Base-by-base conservation (phyloP, 2,888 invertebrate species). In the Unio pictorum region DNA sequence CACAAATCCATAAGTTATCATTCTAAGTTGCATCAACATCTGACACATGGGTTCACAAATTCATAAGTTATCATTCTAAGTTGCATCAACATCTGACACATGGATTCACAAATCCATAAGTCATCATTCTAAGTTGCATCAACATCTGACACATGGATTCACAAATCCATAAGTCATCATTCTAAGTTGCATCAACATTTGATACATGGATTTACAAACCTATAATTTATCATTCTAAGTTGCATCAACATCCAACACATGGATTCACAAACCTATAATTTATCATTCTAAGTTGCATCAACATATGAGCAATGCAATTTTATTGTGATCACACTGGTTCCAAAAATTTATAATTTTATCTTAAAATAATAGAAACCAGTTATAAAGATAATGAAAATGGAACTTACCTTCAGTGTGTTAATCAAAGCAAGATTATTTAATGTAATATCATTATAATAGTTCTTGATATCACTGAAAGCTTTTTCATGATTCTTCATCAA, bases 401-500 rank as follows among this genome's bases (percentile, higher is more conserved):
- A 55, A 54, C 72, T 74, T 87, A 93, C 94, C 91, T 97, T 98
- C 56, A 98, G 91, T 80, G 95, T 95, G 87, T 95, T 95, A 72
- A 98, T 97, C 3, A 98, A 91, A 0, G 96, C 95, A 78, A 98
- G 92, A 90, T 98, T 98, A 89, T 97, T 97, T 20, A 96, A 91
- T 0, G 96, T 96, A 67, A 98, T 97, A 84, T 97, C 96, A 85
- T 97, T 97, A 87, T 97, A 98, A 91, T 97, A 98, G 89, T 95
- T 95, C 89, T 97, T 97, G 91, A 98, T 94, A 88, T 97, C 96
- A 61, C 93, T 92, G 88, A 96, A 96, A 0, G 95, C 94, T 81
- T 93, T 93, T 76, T 96, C 96, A 86, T 98, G 97, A 84, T 94
- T 93, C 79, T 89, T 89, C 76, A 95, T 95, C 72, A 98, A 90